A percentile compares a stretch with the other conserved stretches of the same genome.
phyloP scores from a whole-genome alignment of 2,797 vertebrate genomes.

The Peromyscus aztecus region DNA sequence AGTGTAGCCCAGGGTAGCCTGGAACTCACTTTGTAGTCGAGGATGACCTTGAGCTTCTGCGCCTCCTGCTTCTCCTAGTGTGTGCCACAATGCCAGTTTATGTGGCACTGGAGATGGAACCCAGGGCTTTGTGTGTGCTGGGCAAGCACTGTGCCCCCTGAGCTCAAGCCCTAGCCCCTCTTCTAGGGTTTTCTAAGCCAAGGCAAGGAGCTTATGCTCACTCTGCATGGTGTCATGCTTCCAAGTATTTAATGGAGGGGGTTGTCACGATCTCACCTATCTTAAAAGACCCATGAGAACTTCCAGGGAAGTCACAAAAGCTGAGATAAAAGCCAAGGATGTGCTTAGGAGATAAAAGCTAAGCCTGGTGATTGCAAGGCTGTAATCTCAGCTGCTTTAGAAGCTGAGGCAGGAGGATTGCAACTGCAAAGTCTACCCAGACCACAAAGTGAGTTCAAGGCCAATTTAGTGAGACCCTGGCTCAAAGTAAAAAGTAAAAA shows the following conservation, averaged over 20 bases:
- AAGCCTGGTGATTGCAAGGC: neutral
- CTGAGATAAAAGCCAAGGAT: neutral
- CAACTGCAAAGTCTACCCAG: neutral
- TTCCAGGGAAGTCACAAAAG: neutral
- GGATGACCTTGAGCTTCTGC: neutral
- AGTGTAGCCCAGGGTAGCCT: neutral
- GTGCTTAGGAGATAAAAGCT: neutral
- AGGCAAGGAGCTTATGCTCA: conserved; percentile 33
- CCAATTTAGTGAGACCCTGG: neutral
- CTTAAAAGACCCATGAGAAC: neutral
- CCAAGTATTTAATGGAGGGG: neutral
- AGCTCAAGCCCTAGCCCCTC: neutral
- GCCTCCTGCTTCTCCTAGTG: neutral
- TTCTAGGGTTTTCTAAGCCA: conserved; percentile 15
- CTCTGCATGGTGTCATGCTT: neutral
- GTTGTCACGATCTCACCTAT: neutral
- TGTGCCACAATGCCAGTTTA: neutral
- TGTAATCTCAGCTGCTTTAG: neutral
- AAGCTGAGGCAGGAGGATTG: neutral
- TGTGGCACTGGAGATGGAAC: neutral
- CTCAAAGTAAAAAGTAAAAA: neutral
- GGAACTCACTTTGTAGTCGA: neutral
- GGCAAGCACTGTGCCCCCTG: neutral
- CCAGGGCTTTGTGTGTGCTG: neutral
- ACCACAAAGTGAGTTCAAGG: neutral